Conservation (phyloP, 2,888 invertebrate genomes). For the Flexamia atlantica region DNA sequence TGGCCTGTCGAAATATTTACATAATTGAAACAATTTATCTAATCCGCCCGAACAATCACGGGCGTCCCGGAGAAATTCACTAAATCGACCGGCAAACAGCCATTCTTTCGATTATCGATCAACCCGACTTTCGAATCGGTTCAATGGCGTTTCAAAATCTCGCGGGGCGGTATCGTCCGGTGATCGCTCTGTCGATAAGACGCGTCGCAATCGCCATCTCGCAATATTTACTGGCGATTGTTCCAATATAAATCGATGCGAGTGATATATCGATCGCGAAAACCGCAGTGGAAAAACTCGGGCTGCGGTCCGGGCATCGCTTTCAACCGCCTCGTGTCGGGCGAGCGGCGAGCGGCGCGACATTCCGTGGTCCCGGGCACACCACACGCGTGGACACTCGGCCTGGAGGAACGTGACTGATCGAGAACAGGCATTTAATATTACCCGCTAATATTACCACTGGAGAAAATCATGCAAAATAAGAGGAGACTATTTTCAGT, state of each 20-base stretch:
- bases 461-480: too few species aligned
- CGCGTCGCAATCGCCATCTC: slow-evolving; percentile 23
- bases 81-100: slow-evolving; percentile 8
- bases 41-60: slow-evolving; percentile 31
- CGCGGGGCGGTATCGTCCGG: neutral
- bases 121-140: slow-evolving; percentile 37
- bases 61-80: slow-evolving; percentile 29
- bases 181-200: neutral
- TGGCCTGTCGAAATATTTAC: neutral
- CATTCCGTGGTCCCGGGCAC: neutral
- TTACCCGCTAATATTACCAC: too few species aligned
- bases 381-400: neutral
- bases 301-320: slow-evolving; percentile 7
- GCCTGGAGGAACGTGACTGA: too few species aligned
- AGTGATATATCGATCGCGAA: slow-evolving; percentile 53
- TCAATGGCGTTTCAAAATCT: slow-evolving; percentile 19
- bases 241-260: slow-evolving; percentile 51
- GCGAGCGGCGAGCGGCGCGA: neutral
- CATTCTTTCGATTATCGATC: slow-evolving; percentile 29
- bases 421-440: too few species aligned
- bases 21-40: slow-evolving; percentile 31
- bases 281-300: slow-evolving; percentile 53
- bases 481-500: too few species aligned
- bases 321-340: slow-evolving; percentile 3
- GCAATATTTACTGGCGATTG: slow-evolving; percentile 55